Evolutionary conservation across 1,140 invertebrate genomes (phyloP).

Genomic region (Brachionus calyciflorus): DNA sequence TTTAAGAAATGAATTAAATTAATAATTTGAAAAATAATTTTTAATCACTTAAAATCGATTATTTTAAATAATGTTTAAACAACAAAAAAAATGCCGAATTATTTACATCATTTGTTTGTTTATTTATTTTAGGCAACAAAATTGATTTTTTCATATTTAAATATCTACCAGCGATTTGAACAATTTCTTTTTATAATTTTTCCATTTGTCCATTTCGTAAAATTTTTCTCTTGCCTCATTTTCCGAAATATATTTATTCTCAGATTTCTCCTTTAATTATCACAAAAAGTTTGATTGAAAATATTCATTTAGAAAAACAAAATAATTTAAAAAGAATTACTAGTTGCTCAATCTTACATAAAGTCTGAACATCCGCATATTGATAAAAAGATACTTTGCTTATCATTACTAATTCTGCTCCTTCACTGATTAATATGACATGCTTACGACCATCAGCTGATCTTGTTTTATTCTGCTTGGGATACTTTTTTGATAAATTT

Average conservation of each 20-base stretch:
- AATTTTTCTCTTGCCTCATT: conserved; percentile 24
- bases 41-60: no score
- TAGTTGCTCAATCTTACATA: conserved; percentile 26
- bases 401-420: not conserved
- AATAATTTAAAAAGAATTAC: not conserved
- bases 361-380: conserved; percentile 11
- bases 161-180: conserved; percentile 3
- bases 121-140: no score
- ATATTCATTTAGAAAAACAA: not conserved
- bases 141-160: not conserved
- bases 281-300: not conserved
- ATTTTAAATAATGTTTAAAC: no score
- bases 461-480: not conserved
- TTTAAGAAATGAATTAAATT: no score
- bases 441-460: not conserved
- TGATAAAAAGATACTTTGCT: conserved; percentile 21
- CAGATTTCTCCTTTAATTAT: not conserved
- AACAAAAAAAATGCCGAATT: no score
- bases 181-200: conserved; percentile 17
- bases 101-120: no score
- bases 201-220: conserved; percentile 29
- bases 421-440: conserved; percentile 20
- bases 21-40: no score
- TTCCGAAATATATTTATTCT: conserved; percentile 21
- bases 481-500: not conserved